Conservation (phyloP, 2,113 vertebrate genomes). For the Gobio gobio region DNA sequence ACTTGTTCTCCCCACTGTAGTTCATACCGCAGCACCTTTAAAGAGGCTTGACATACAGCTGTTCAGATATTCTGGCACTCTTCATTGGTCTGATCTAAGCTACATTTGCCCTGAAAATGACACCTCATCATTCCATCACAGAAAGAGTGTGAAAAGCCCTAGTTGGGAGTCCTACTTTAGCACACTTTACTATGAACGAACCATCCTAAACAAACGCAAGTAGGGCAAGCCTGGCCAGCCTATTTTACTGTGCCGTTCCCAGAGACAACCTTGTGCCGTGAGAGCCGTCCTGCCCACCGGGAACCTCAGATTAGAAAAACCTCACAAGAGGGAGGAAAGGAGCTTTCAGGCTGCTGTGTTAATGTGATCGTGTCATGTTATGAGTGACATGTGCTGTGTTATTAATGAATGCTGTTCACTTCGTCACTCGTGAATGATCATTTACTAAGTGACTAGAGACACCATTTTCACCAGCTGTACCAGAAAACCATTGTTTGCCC, state of each 20-base stretch:
- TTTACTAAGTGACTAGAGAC: no score
- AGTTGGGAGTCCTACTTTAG: slow-evolving; percentile 48
- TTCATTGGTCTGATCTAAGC: no score
- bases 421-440: no score
- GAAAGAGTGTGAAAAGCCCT: not conserved
- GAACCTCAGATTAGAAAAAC: slow-evolving; percentile 74
- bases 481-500: no score
- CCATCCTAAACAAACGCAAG: slow-evolving; percentile 62
- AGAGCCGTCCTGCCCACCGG: slow-evolving; percentile 66
- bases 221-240: slow-evolving; percentile 76
- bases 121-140: no score
- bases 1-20: no score
- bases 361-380: not conserved
- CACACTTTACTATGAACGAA: slow-evolving; percentile 15
- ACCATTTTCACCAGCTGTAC: no score
- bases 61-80: no score
- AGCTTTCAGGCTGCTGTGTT: not conserved
- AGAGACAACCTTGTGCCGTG: slow-evolving; percentile 70
- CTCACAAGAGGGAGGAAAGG: not conserved
- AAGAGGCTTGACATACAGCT: no score
- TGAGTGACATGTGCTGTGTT: not conserved
- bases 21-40: no score
- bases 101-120: no score
- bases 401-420: no score
- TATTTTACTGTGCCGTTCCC: slow-evolving; percentile 76